phyloP scores from a whole-genome alignment of 1,140 invertebrate genomes.

The Calliphora vicina region DNA sequence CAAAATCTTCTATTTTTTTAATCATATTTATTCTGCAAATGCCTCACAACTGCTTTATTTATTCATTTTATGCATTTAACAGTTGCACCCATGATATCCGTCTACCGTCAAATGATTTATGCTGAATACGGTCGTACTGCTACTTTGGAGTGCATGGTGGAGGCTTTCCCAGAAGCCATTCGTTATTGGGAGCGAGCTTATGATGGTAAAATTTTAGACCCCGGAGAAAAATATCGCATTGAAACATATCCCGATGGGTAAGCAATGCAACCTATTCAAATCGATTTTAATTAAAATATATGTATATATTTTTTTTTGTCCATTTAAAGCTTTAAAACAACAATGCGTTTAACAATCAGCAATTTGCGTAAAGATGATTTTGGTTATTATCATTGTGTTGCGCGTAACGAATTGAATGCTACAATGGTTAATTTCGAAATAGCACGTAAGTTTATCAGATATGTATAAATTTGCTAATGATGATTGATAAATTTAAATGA shows the following conservation, averaged over 20 bases:
- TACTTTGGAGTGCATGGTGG: slow-evolving; percentile 83
- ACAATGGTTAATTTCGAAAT: slow-evolving; percentile 80
- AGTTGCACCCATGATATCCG: slow-evolving; percentile 85
- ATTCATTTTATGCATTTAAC: no score
- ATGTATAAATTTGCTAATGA: slow-evolving; percentile 28
- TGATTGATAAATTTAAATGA: background rate
- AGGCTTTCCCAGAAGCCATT: slow-evolving; percentile 86
- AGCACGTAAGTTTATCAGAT: slow-evolving; percentile 68
- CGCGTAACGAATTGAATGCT: slow-evolving; percentile 80
- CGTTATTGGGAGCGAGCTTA: slow-evolving; percentile 82
- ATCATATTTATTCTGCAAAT: background rate
- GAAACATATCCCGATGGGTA: slow-evolving; percentile 68
- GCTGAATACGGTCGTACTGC: slow-evolving; percentile 74
- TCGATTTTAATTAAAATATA: background rate
- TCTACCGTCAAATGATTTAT: slow-evolving; percentile 77
- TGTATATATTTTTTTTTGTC: slow-evolving; percentile 28
- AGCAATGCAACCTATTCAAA: slow-evolving; percentile 20
- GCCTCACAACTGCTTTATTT: background rate
- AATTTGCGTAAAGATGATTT: slow-evolving; percentile 72
- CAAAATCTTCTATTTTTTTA: no score
- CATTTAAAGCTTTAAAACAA: slow-evolving; percentile 58
- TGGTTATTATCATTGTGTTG: slow-evolving; percentile 82
- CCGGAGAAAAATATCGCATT: slow-evolving; percentile 73
- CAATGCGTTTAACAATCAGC: slow-evolving; percentile 79
- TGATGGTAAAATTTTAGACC: slow-evolving; percentile 78